Evolutionary conservation across 2,113 vertebrate species (phyloP).

Genomic region (Oryzias curvinotus): DNA sequence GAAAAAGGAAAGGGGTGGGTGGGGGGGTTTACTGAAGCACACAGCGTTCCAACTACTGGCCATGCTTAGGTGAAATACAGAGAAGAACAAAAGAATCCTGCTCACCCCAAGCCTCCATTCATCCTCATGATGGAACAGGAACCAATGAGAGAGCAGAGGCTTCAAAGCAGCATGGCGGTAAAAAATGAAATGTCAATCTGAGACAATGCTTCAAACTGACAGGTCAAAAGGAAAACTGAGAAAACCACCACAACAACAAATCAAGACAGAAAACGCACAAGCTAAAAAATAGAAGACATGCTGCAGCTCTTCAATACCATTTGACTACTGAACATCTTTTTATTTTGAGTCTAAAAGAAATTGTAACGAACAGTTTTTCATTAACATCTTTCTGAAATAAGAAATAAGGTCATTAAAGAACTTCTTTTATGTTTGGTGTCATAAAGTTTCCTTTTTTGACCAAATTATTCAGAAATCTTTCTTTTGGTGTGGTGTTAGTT

Average conservation of each 20-base stretch:
- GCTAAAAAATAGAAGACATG: neutral
- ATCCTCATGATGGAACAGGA: constrained; percentile 38
- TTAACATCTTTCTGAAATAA: too few relatives aligned
- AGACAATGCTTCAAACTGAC: constrained; percentile 7
- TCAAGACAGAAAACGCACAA: neutral
- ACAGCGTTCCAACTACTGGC: constrained; percentile 67
- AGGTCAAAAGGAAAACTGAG: neutral
- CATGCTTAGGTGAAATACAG: constrained; percentile 49
- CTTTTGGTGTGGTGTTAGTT: too few relatives aligned
- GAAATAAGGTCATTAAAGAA: too few relatives aligned
- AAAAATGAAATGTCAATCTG: constrained; percentile 1
- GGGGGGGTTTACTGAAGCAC: constrained; percentile 63
- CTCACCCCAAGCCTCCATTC: constrained; percentile 12
- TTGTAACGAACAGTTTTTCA: too few relatives aligned
- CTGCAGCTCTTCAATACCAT: too few relatives aligned
- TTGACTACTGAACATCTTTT: too few relatives aligned
- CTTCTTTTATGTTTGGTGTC: too few relatives aligned
- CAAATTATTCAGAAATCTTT: too few relatives aligned
- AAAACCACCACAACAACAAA: neutral
- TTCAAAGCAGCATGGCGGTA: constrained; percentile 9
- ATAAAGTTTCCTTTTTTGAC: too few relatives aligned
- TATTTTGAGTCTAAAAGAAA: too few relatives aligned
- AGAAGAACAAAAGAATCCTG: constrained; percentile 55
- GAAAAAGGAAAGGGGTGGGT: constrained; percentile 41
- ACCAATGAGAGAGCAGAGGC: constrained; percentile 19